These are phyloP conservation scores for Calidris pugnax DNA, from an alignment of 2,113 vertebrate genomes.

Conservation along the genomic window DNA sequence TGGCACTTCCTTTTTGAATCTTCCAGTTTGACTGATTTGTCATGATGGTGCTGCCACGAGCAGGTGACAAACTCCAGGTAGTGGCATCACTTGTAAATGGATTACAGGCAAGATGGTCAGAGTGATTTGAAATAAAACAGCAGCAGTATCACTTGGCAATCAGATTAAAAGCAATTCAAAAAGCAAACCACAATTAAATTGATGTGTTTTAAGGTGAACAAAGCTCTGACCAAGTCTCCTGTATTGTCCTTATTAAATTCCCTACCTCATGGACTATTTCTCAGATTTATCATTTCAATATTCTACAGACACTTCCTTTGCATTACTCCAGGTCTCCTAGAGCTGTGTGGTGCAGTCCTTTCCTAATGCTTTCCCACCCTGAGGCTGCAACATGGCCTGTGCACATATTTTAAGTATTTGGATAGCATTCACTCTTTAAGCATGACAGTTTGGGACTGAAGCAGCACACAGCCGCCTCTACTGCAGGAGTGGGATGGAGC, in stretches of 20 bases:
- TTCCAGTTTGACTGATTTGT: background rate
- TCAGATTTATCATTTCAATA: background rate
- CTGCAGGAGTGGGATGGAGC: constrained; percentile 18
- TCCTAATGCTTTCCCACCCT: background rate
- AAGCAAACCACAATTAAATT: constrained; percentile 14
- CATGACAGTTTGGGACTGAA: background rate
- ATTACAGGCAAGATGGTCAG: background rate
- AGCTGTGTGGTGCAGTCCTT: background rate
- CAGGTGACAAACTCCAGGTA: background rate
- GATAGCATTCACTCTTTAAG: background rate
- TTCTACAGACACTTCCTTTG: background rate
- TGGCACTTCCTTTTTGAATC: background rate
- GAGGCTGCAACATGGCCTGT: background rate
- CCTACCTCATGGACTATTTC: background rate
- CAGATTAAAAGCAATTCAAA: background rate
- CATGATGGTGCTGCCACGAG: background rate
- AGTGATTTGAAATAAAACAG: background rate
- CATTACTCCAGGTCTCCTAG: background rate
- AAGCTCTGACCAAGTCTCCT: background rate
- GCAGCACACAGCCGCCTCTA: background rate
- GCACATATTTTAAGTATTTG: background rate
- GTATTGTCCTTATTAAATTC: background rate
- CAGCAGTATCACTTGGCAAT: background rate
- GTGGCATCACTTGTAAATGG: background rate
- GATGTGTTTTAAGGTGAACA: background rate